Evolutionary conservation across 2,797 vertebrate genomes (phyloP), one percentile per base, ranked within the genome.

Genomic region (Phataginus tricuspis): DNA sequence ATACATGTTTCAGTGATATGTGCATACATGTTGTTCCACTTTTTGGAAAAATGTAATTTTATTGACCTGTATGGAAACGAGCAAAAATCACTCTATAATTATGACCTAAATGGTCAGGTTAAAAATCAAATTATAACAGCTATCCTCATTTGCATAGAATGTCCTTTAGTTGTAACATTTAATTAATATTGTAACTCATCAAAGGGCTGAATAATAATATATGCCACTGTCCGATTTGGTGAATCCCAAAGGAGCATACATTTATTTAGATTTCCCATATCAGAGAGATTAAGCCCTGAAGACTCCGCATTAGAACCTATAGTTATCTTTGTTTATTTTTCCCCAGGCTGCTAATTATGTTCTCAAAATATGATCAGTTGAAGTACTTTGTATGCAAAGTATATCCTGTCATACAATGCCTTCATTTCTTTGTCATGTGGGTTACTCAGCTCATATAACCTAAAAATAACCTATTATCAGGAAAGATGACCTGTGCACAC

Each of bases 301-400:
- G 71, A 94, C 59, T 61, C 45, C 75, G 55, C 68, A 34, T 29
- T 72, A 86, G 82, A 95, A 93, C 53, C 63, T 84, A 87, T 63
- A 92, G 72, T n/a, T 90, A 83, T 90, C 64, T 96, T 29, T 95
- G 86, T 88, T 96, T 95, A 94, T 93, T 95, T 96, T 95, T 92
- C 93, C 96, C 96, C 37, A 96, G 85, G 64, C 84, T 96, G 19
- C 80, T 95, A 95, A 97, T 97, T 97, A 96, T 77, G 31, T 34
- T 92, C 79, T 85, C 90, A 92, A 92, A 93, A 85, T 87, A 87
- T 66, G 90, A 93, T 94, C 78, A 95, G 68, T 64, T 57, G 59
- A 94, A 74, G 61, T 42, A 51, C 90, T 87, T 85, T 66, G 31
- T 64, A 92, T 78, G 72, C 85, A 74, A 66, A 39, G 14, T 57